Percentiles rank a stretch among this genome's conserved stretches.
phyloP scores from a whole-genome alignment of 2,888 invertebrate species.

The Pseudococcus jackbeardsleyi region DNA sequence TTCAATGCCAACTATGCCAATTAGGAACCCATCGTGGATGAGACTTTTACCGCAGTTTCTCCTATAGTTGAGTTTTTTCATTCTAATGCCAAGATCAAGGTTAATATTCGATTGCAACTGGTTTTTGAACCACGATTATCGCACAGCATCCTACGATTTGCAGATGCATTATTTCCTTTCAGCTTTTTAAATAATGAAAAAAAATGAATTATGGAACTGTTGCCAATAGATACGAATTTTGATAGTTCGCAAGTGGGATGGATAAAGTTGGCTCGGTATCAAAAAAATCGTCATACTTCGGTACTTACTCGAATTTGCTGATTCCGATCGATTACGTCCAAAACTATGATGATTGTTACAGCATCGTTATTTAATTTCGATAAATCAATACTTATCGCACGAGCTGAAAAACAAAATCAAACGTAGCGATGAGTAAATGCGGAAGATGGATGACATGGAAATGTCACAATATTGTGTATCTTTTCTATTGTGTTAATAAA shows the following conservation, averaged over 20 bases:
- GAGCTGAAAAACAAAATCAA: background rate
- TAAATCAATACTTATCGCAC: constrained; percentile 8
- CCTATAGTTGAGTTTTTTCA: background rate
- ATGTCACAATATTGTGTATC: background rate
- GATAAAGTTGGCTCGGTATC: background rate
- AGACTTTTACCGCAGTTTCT: background rate
- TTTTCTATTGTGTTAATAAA: background rate
- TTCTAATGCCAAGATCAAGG: constrained; percentile 46
- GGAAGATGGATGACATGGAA: background rate
- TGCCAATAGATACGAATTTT: background rate
- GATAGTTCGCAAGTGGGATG: background rate
- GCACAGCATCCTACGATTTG: background rate
- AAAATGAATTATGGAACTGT: background rate
- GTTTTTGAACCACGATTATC: background rate
- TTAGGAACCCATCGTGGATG: background rate
- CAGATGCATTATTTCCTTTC: background rate
- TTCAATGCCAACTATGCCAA: background rate
- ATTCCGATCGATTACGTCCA: too few relatives aligned
- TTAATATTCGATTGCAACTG: constrained; percentile 18
- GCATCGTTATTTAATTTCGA: background rate
- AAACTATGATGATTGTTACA: background rate
- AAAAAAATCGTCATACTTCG: background rate
- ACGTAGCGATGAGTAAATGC: background rate
- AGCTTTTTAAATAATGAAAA: too few relatives aligned
- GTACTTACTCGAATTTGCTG: too few relatives aligned